phyloP scores from a whole-genome alignment of 2,797 vertebrate species.

The Triplophysa yarkandensis region DNA sequence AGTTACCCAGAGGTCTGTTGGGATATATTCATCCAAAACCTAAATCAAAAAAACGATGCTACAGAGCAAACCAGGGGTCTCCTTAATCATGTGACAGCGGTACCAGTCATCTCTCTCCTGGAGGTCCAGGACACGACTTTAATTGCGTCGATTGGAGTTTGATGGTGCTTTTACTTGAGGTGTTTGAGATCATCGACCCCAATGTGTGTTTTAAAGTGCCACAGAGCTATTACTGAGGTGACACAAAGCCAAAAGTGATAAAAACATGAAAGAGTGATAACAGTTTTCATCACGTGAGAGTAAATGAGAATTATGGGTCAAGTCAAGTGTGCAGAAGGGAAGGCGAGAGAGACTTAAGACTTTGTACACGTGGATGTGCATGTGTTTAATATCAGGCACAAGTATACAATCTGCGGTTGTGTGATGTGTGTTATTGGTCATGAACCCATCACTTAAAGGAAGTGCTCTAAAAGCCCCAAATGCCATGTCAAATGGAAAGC shows the following conservation, averaged over 20 bases:
- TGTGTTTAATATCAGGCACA: conserved; percentile 36
- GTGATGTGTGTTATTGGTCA: conserved; percentile 42
- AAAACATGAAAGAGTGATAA: conserved; percentile 14
- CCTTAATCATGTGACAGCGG: conserved; percentile 9
- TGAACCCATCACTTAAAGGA: conserved; percentile 60
- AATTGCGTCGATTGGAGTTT: background rate
- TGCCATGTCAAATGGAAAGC: conserved; percentile 51
- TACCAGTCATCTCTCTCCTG: background rate
- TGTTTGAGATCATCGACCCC: conserved; percentile 38
- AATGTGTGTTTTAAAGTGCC: conserved; percentile 68
- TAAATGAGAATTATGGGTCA: conserved; percentile 23
- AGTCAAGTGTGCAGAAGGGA: conserved; percentile 6
- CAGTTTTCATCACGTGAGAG: background rate
- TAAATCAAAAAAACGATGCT: background rate
- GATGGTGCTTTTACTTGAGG: conserved; percentile 53
- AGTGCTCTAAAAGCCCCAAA: conserved; percentile 51
- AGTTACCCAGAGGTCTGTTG: no score
- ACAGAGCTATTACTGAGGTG: conserved; percentile 68
- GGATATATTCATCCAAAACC: no score
- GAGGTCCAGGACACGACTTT: conserved; percentile 36
- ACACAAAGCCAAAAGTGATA: conserved; percentile 24
- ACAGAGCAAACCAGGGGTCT: background rate
- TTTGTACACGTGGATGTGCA: background rate
- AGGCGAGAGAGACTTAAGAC: background rate
- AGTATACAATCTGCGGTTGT: conserved; percentile 27